Percentiles rank a stretch among this genome's conserved stretches.
Conservation (phyloP, 1,140 invertebrate species). For the Agraylea sexmaculata region DNA sequence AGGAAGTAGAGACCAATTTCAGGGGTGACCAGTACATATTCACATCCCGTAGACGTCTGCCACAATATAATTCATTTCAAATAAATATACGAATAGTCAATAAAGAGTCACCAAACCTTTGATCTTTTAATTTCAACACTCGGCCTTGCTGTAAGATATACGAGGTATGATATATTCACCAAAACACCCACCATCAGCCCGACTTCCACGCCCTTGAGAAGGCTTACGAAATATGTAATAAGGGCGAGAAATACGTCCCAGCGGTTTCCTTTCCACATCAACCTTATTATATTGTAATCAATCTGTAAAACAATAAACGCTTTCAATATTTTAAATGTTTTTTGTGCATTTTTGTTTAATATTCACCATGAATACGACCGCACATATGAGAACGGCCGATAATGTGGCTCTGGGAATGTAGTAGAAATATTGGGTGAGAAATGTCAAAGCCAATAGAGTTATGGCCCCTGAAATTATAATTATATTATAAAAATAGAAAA, state of each 20-base stretch:
- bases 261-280: constrained; percentile 63
- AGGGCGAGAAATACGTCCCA: constrained; percentile 56
- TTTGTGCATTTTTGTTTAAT: too few species aligned
- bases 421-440: constrained; percentile 73
- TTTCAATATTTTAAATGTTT: constrained; percentile 4
- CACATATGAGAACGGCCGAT: constrained; percentile 74
- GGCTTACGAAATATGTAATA: constrained; percentile 66
- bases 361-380: constrained; percentile 76
- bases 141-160: constrained; percentile 72
- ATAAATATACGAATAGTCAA: not conserved
- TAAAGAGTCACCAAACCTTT: constrained; percentile 38
- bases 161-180: constrained; percentile 66
- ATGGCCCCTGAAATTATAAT: constrained; percentile 42
- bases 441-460: constrained; percentile 50
- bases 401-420: constrained; percentile 70
- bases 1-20: constrained; percentile 23
- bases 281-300: constrained; percentile 51
- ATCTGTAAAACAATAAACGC: constrained; percentile 35
- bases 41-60: constrained; percentile 20
- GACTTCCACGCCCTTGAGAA: constrained; percentile 71
- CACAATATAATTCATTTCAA: constrained; percentile 1
- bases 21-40: constrained; percentile 19
- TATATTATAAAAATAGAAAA: not conserved
- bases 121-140: constrained; percentile 49
- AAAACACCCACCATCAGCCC: constrained; percentile 79